Evolutionary conservation across 2,113 vertebrate species (phyloP).

Genomic region (Gymnogyps californianus): DNA sequence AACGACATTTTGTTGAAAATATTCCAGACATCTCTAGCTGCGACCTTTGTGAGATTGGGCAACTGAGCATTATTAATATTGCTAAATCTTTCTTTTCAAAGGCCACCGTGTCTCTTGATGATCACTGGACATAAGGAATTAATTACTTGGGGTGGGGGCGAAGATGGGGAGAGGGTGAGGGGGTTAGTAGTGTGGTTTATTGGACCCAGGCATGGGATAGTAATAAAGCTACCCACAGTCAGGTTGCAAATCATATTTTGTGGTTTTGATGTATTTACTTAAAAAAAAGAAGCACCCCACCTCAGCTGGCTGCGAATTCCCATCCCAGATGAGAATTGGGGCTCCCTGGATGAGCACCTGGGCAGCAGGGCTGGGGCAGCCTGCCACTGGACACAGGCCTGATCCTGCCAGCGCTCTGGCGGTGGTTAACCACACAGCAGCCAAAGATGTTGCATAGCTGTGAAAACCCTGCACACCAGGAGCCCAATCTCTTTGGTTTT

Average conservation of each 20-base stretch:
- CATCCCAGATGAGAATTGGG: background rate
- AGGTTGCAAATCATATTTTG: background rate
- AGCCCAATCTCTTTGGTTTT: background rate
- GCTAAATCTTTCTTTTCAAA: constrained; percentile 41
- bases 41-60: background rate
- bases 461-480: background rate
- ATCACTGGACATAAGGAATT: background rate
- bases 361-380: background rate
- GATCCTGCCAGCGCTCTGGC: background rate
- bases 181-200: background rate
- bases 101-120: background rate
- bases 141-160: background rate
- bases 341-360: background rate
- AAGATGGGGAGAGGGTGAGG: background rate
- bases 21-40: background rate
- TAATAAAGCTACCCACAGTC: background rate
- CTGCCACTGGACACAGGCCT: background rate
- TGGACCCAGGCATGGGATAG: background rate
- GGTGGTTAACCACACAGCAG: background rate
- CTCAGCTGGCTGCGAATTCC: background rate
- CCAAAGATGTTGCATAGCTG: background rate
- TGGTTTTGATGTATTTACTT: background rate
- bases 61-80: constrained; percentile 22
- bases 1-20: background rate
- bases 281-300: background rate